Percentiles rank a stretch among this genome's conserved stretches.
Conservation (phyloP, 2,888 invertebrate species). For the Hypolimnas misippus region DNA sequence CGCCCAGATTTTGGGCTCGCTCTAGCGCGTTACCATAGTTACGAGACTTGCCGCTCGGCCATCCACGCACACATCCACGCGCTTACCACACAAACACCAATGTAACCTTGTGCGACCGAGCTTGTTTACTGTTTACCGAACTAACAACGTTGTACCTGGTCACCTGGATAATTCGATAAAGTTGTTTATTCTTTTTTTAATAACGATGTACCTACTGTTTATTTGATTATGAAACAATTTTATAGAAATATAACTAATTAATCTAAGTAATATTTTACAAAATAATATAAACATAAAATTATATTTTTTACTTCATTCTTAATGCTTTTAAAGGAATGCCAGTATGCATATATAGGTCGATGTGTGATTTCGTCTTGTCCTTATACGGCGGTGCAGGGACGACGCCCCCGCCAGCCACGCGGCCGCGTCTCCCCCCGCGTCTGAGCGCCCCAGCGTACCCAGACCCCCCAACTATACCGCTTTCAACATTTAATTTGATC, state of each 20-base stretch:
- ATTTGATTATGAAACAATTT: not conserved
- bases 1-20: constrained; percentile 60
- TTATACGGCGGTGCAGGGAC: constrained; percentile 41
- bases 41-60: constrained; percentile 60
- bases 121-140: constrained; percentile 20
- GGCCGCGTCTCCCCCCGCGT: constrained; percentile 32
- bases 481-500: constrained; percentile 37
- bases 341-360: not conserved
- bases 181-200: not conserved
- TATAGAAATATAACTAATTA: not conserved
- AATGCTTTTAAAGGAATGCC: not conserved
- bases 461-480: constrained; percentile 22
- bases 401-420: constrained; percentile 43
- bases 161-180: not conserved
- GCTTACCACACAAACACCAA: constrained; percentile 14
- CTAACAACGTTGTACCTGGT: not conserved
- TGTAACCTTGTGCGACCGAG: constrained; percentile 15
- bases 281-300: not conserved
- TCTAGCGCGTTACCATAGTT: constrained; percentile 70
- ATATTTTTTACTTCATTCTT: not conserved
- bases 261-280: not conserved
- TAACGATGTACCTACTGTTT: no score
- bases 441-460: constrained; percentile 41
- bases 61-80: constrained; percentile 46
- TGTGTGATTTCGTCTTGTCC: constrained; percentile 19